Base-by-base conservation (phyloP, 2,888 invertebrate species). In the Patella depressa region DNA sequence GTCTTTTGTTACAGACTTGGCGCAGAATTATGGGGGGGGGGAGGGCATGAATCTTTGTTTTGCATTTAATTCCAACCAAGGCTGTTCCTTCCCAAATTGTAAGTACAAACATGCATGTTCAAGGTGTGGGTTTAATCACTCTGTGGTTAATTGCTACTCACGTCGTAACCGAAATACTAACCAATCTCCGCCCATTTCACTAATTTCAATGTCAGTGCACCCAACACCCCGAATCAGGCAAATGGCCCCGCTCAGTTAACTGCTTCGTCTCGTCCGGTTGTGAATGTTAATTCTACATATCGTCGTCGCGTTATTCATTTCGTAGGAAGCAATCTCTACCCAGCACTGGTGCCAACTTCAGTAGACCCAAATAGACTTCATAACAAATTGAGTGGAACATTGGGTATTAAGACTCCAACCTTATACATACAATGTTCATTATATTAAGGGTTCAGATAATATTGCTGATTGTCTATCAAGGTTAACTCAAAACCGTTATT, bases 361-460 rank as follows among this genome's bases (percentile, higher is more conserved):
- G 29, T 29, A 3, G 29, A 29, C 3, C 29, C 29, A 29, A 29
- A 29, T 29, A 29, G 2, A 3, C 29, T 29, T 29, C 3, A 29
- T 3, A 3, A 29, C 2, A 29, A 29, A 29, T 59, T 19, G 17
- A n/a, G 14, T 59, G 19, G 59, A 59, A 59, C 15, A n/a, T n/a
- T 59, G 59, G 59, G 59, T 59, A n/a, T 59, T 59, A 59, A 59
- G 59, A 17, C 59, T 59, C 19, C 59, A 59, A 59, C 72, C 72
- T 9, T 45, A 54, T 53, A 54, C 72, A 72, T 53, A 17, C 53
- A 19, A 72, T 45, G 53, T 19, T 14, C 70, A 70, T 29, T 74
- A 74, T 54, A 74, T 74, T 70, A 69, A 69, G 53, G 74, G 74
- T 7, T 70, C 69, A 19, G 54, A 53, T n/a, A 74, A 74, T 12